Conservation (phyloP, 53 echinoderm and acorn worm species). For the Echinarachnius parma region DNA sequence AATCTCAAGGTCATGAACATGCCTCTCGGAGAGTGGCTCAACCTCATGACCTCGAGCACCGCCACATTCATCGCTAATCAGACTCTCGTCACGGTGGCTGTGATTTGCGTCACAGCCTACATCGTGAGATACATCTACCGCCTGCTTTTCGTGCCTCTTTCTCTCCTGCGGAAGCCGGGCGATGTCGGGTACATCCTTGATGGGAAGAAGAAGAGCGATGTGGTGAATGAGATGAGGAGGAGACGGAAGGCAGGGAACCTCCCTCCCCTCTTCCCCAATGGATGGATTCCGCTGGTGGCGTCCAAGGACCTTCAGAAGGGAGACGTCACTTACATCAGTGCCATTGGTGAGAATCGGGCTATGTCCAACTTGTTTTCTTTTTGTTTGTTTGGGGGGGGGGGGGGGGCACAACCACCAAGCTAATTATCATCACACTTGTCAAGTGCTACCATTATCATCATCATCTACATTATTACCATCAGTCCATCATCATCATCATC, state of each 20-base stretch:
- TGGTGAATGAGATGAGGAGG: conserved; percentile 55
- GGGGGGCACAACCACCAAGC: too few relatives aligned
- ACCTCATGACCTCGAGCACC: not conserved
- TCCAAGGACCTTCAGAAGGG: conserved; percentile 55
- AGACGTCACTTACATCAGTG: conserved; percentile 56
- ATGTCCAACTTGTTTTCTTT: too few relatives aligned
- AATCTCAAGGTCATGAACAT: conserved; percentile 35
- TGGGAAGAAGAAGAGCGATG: conserved; percentile 55
- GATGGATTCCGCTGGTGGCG: conserved; percentile 65
- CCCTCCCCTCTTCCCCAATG: conserved; percentile 79
- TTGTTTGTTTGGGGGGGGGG: too few relatives aligned
- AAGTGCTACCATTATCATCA: too few relatives aligned
- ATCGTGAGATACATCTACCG: not conserved
- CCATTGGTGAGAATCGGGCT: conserved; percentile 53
- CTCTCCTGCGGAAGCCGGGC: conserved; percentile 16
- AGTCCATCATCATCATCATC: too few relatives aligned
- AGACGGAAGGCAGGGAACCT: conserved; percentile 49
- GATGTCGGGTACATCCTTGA: conserved; percentile 57
- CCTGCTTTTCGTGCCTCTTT: conserved; percentile 28
- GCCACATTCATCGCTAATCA: conserved; percentile 17
- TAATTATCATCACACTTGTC: too few relatives aligned
- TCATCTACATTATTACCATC: too few relatives aligned
- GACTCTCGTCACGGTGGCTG: conserved; percentile 12
- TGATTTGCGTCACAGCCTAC: not conserved
- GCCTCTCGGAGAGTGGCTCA: conserved; percentile 24